Conservation (phyloP, 2,888 invertebrate species). For the Diogma glabrata region DNA sequence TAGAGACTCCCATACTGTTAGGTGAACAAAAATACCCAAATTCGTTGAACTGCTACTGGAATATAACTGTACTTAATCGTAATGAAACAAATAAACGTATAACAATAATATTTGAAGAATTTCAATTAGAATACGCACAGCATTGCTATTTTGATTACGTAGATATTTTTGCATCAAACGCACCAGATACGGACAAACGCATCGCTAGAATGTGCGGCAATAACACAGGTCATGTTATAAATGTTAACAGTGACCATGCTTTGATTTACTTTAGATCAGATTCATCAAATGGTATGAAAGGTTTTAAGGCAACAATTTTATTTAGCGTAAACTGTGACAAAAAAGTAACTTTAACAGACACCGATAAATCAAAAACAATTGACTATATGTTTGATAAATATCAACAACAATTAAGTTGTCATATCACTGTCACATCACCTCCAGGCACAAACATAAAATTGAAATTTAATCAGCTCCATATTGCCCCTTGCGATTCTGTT, state of each 20-base stretch:
- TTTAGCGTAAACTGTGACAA: slow-evolving; percentile 66
- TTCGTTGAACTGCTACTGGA: slow-evolving; percentile 59
- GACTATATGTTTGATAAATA: slow-evolving; percentile 39
- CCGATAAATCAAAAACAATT: slow-evolving; percentile 25
- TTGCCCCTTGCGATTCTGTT: too few relatives aligned
- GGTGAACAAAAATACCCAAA: slow-evolving; percentile 29
- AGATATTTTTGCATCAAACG: slow-evolving; percentile 45
- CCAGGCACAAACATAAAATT: slow-evolving; percentile 49
- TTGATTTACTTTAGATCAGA: slow-evolving; percentile 43
- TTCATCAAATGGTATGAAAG: slow-evolving; percentile 34
- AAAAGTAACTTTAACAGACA: slow-evolving; percentile 40
- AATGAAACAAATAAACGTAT: slow-evolving; percentile 38
- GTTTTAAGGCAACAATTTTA: slow-evolving; percentile 47
- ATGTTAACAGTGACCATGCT: slow-evolving; percentile 46
- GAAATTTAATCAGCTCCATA: slow-evolving; percentile 42
- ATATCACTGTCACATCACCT: slow-evolving; percentile 55
- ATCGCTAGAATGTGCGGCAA: slow-evolving; percentile 58
- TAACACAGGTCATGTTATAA: slow-evolving; percentile 41
- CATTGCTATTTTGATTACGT: slow-evolving; percentile 50
- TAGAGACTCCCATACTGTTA: slow-evolving; percentile 40
- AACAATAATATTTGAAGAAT: slow-evolving; percentile 44
- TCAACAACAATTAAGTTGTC: slow-evolving; percentile 59
- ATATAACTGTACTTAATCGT: slow-evolving; percentile 51
- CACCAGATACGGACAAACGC: slow-evolving; percentile 29
- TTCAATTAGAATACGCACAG: slow-evolving; percentile 41